Percentiles rank a stretch among this genome's conserved stretches.
Evolutionary conservation across 2,113 vertebrate species (phyloP).

Genomic region (Pandion haliaetus): DNA sequence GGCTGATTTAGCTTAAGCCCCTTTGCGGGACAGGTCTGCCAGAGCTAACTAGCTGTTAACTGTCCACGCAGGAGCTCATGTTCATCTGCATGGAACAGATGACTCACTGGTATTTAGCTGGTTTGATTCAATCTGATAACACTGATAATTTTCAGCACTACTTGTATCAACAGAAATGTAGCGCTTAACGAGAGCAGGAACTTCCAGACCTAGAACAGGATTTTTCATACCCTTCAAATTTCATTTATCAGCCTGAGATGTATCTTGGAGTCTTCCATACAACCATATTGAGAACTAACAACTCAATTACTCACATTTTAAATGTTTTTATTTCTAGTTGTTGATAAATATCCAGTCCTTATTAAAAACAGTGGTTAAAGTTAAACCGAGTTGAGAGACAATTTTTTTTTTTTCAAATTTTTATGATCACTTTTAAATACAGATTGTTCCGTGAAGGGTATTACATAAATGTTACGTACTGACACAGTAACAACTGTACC

Average conservation of each 20-base stretch:
- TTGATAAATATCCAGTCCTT: background rate
- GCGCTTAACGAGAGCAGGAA: background rate
- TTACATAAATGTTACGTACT: background rate
- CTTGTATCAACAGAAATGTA: background rate
- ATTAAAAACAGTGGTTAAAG: background rate
- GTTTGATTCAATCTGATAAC: background rate
- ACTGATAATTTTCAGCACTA: background rate
- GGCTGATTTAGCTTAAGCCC: background rate
- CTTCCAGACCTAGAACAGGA: background rate
- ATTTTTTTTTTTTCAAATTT: background rate
- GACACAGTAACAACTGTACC: background rate
- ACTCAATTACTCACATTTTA: background rate
- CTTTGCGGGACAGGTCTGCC: background rate
- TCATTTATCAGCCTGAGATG: background rate
- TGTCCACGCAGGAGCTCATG: background rate
- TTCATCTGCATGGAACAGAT: background rate
- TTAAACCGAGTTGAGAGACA: background rate
- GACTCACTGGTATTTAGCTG: background rate
- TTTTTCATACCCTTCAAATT: background rate
- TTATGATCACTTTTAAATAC: background rate
- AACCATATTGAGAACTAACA: background rate
- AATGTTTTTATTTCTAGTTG: background rate
- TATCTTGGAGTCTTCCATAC: background rate
- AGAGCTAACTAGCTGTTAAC: background rate
- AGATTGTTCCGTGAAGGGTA: background rate